A percentile compares a stretch with the other conserved stretches of the same genome.
Conservation (phyloP, 1,140 invertebrate species). For the Dendrolimus punctatus region DNA sequence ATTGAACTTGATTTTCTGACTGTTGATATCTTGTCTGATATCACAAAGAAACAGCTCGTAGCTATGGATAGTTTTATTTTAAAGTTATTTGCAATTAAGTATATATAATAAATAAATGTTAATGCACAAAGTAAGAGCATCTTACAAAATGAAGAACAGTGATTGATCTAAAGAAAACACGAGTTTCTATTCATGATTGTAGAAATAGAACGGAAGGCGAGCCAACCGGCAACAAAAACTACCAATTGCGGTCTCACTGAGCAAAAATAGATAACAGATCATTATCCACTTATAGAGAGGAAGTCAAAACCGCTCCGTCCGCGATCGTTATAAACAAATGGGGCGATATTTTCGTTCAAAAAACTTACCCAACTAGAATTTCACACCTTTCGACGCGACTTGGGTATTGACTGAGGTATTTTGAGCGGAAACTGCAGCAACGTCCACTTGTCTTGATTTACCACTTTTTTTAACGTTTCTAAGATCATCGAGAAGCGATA, state of each 20-base stretch:
- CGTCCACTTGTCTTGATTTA: neutral
- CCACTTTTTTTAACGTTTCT: neutral
- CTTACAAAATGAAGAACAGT: no score
- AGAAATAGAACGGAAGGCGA: slow-evolving; percentile 30
- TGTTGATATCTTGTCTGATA: no score
- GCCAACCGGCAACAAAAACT: slow-evolving; percentile 20
- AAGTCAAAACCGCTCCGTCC: slow-evolving; percentile 43
- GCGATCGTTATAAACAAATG: slow-evolving; percentile 36
- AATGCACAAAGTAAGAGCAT: no score
- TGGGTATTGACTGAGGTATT: neutral
- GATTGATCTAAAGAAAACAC: neutral
- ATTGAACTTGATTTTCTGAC: no score
- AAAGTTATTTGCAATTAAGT: no score
- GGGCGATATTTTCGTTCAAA: slow-evolving; percentile 17
- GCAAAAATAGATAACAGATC: slow-evolving; percentile 38
- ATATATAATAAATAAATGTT: no score
- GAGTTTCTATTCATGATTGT: neutral
- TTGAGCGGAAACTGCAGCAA: neutral
- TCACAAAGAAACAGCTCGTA: no score
- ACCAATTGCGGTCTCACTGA: slow-evolving; percentile 32
- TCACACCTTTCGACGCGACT: slow-evolving; percentile 2
- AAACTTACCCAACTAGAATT: slow-evolving; percentile 8
- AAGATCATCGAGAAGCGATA: neutral
- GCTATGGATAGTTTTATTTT: no score
- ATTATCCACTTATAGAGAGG: slow-evolving; percentile 60